Percentiles rank a stretch among this genome's conserved stretches.
Conservation (phyloP, 1,140 invertebrate genomes). For the Aplysia californica region DNA sequence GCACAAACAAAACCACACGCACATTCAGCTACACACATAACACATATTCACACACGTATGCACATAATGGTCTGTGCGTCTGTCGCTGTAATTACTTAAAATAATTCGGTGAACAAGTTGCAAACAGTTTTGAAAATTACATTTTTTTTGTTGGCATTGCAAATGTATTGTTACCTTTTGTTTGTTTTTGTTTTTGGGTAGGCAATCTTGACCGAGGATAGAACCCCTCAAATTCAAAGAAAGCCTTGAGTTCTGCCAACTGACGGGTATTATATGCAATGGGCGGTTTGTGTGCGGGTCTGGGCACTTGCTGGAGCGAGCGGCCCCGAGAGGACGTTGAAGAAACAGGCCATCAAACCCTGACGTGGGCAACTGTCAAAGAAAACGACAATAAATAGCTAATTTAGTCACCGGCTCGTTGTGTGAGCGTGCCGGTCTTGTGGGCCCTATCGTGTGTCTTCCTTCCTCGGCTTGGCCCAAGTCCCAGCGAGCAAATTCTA, state of each 20-base stretch:
- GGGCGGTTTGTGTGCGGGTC: too few relatives aligned
- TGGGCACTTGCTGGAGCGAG: too few relatives aligned
- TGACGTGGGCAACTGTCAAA: constrained; percentile 19
- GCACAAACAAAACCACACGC: neutral
- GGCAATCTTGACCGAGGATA: neutral
- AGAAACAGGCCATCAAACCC: constrained; percentile 24
- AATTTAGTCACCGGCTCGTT: constrained; percentile 26
- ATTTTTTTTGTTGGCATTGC: neutral
- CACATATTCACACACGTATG: too few relatives aligned
- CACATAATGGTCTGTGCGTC: too few relatives aligned
- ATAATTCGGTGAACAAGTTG: too few relatives aligned
- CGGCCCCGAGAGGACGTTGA: neutral
- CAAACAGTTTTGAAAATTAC: too few relatives aligned
- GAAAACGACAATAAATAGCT: constrained; percentile 29
- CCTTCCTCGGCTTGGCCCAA: neutral
- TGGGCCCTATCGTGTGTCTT: constrained; percentile 21
- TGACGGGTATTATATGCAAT: too few relatives aligned
- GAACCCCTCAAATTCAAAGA: neutral
- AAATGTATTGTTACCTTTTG: neutral
- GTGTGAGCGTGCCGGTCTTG: neutral
- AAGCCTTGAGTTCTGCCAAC: neutral
- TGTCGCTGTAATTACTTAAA: too few relatives aligned
- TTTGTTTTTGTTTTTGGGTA: neutral
- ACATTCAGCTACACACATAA: too few relatives aligned
- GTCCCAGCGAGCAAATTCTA: constrained; percentile 5